These are phyloP conservation scores for Bemisia tabaci DNA, from an alignment of 1,140 invertebrate genomes.

Conservation along the genomic window DNA sequence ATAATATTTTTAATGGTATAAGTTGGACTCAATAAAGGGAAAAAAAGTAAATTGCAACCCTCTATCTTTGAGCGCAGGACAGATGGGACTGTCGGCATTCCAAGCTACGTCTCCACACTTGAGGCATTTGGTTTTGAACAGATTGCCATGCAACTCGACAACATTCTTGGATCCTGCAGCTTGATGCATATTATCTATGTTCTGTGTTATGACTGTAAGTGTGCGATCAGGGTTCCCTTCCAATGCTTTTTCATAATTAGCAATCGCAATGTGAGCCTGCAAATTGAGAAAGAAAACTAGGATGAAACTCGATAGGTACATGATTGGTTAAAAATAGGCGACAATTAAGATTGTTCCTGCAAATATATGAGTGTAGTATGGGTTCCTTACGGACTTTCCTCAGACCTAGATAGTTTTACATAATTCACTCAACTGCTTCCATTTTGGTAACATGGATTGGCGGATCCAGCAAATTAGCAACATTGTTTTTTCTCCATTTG, in stretches of 20 bases:
- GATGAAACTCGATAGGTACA: too few relatives aligned
- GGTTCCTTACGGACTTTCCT: too few relatives aligned
- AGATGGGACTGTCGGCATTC: constrained; percentile 73
- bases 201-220: constrained; percentile 74
- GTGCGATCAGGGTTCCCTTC: constrained; percentile 35
- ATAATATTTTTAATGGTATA: too few relatives aligned
- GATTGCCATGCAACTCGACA: constrained; percentile 77
- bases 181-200: constrained; percentile 79
- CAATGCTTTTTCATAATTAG: constrained; percentile 50
- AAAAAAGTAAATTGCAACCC: constrained; percentile 32
- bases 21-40: too few relatives aligned
- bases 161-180: constrained; percentile 67
- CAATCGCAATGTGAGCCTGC: constrained; percentile 69
- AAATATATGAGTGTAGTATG: too few relatives aligned
- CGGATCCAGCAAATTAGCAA: too few relatives aligned
- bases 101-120: constrained; percentile 52
- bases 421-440: too few relatives aligned
- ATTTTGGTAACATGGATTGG: too few relatives aligned
- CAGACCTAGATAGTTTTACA: too few relatives aligned
- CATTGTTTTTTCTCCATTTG: too few relatives aligned
- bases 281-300: constrained; percentile 15
- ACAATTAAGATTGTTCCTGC: too few relatives aligned
- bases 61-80: constrained; percentile 43
- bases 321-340: too few relatives aligned
- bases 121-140: constrained; percentile 70